phyloP scores from a whole-genome alignment of 2,797 vertebrate genomes.

The Sebastes nivosus region DNA sequence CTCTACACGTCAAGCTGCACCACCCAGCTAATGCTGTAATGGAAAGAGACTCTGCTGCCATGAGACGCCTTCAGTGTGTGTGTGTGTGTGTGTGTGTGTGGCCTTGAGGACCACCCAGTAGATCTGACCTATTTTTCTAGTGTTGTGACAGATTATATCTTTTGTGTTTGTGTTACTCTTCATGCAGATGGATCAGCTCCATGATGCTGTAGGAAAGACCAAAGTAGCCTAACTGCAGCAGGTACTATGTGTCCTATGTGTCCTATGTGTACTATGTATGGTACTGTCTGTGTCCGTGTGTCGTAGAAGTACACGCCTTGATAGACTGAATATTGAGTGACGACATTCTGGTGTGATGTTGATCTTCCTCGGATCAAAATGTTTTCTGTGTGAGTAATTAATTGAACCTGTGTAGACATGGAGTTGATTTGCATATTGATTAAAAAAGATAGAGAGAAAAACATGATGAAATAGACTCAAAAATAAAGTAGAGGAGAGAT shows the following conservation, averaged over 20 bases:
- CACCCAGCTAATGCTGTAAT: neutral
- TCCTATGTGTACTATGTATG: neutral
- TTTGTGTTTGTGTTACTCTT: neutral
- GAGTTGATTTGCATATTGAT: neutral
- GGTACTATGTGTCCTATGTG: neutral
- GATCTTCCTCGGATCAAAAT: neutral
- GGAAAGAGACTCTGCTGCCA: constrained; percentile 15
- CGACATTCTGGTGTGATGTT: neutral
- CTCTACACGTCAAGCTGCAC: neutral
- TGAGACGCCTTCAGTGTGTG: neutral
- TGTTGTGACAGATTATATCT: constrained; percentile 1
- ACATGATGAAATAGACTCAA: neutral
- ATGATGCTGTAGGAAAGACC: neutral
- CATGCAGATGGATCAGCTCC: neutral
- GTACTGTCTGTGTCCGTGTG: neutral
- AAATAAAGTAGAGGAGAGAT: neutral
- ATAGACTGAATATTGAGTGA: neutral
- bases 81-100: neutral
- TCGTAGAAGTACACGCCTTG: neutral
- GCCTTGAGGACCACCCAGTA: constrained; percentile 19
- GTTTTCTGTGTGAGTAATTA: neutral
- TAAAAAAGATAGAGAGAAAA: neutral
- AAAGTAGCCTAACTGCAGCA: neutral
- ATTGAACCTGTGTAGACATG: neutral
- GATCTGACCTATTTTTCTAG: neutral